phyloP scores from a whole-genome alignment of 2,797 vertebrate genomes.

The Sebastes trivittatus region DNA sequence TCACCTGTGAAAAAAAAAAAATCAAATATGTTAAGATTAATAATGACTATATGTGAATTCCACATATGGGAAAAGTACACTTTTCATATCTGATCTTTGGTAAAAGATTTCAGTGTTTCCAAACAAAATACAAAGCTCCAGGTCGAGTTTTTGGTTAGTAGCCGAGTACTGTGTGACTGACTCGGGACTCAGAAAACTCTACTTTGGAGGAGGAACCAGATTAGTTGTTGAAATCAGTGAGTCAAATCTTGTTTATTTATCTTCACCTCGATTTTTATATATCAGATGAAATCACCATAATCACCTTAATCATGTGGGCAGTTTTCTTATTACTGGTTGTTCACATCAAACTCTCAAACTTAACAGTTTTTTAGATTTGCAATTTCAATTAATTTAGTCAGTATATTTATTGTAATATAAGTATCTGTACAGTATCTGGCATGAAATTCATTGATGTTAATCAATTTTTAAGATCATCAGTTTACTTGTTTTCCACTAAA shows the following conservation, averaged over 20 bases:
- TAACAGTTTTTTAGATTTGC: neutral
- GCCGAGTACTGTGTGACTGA: slow-evolving; percentile 1
- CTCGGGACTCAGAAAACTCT: neutral
- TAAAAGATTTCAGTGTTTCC: neutral
- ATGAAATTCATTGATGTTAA: neutral
- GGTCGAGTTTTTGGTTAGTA: neutral
- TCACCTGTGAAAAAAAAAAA: neutral
- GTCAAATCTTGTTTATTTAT: neutral
- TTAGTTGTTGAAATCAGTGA: slow-evolving; percentile 14
- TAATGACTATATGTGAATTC: neutral
- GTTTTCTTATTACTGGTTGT: neutral
- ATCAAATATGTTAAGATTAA: neutral
- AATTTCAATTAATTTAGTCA: neutral
- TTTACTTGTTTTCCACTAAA: neutral
- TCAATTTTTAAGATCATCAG: neutral
- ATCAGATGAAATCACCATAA: neutral
- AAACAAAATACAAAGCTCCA: neutral
- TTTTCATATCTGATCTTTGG: neutral
- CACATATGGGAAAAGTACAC: neutral
- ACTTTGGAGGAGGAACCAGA: slow-evolving; percentile 33
- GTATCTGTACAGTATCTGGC: neutral
- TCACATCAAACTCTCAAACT: neutral
- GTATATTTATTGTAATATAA: neutral
- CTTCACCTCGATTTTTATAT: neutral
- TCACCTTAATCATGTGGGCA: neutral